Base-by-base conservation (phyloP, 2,797 vertebrate genomes). In the Gymnothorax reevesii region DNA sequence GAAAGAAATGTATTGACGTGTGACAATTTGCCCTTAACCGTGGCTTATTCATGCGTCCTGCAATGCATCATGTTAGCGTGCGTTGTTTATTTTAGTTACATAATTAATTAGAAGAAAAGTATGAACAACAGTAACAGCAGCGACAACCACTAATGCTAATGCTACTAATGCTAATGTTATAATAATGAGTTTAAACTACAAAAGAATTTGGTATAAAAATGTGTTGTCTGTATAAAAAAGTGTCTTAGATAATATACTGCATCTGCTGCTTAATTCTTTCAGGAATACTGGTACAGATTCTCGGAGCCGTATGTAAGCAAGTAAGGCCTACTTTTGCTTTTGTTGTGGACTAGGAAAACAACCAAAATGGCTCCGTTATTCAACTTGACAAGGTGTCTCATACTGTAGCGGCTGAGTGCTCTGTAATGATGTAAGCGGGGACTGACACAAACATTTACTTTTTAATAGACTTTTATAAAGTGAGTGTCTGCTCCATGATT, bases 1-100 rank as follows among this genome's bases (percentile, higher is more conserved):
- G 69, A 42, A 91, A 90, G 89, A 83, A 83, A 27, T 55, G n/a
- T 42, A 25, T 33, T 10, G 15, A 62, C 60, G 9, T 25, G 13
- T 17, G 1, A 33, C 17, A 83, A 64, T 69, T 25, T 69, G 64
- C 64, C n/a, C n/a, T 69, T 7, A 69, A 25, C 5, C 64, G 9
- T 69, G n/a, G n/a, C 22, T 69, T 8, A n/a, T 69, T 69, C 3
- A 2, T 25, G 22, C 33, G n/a, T 9, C 22, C 10, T n/a, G n/a
- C 25, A n/a, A n/a, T 69, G n/a, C 22, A 8, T 22, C 64, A 69
- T 69, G n/a, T 25, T 69, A 25, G n/a, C 25, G 64, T n/a, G 25
- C 25, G 64, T 22, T 69, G 64, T 25, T 13, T 69, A n/a, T 69
- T 69, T 69, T 69, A 10, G 6, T 7, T 69, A 64, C 22, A 6